A percentile compares a stretch with the other conserved stretches of the same genome.
Conservation (phyloP, 2,797 vertebrate genomes). For the Sebastes hubbsi region DNA sequence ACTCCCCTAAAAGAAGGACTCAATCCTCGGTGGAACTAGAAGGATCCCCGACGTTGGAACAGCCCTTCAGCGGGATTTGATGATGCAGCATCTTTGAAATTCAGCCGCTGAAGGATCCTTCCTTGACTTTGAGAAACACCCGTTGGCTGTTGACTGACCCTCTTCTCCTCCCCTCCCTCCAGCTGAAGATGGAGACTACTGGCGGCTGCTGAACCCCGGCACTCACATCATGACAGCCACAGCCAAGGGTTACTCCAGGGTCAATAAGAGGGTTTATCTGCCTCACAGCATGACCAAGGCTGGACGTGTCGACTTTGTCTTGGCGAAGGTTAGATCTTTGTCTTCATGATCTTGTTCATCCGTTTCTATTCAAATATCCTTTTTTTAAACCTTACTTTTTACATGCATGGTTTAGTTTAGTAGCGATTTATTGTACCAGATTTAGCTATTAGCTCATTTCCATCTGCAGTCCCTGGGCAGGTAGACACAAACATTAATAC, state of each 20-base stretch:
- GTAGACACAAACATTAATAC: background rate
- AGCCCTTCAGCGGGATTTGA: too few relatives aligned
- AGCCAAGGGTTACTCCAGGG: constrained; percentile 88
- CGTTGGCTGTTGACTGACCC: background rate
- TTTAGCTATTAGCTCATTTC: background rate
- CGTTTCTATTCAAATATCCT: background rate
- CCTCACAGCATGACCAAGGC: constrained; percentile 86
- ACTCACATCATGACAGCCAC: constrained; percentile 88
- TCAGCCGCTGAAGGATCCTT: background rate
- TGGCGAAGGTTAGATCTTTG: constrained; percentile 75
- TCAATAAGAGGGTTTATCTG: constrained; percentile 89
- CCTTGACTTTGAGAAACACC: background rate
- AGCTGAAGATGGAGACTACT: constrained; percentile 96
- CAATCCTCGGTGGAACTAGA: rapidly evolving
- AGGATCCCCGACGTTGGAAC: too few relatives aligned
- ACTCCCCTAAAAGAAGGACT: too few relatives aligned
- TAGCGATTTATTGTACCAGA: background rate
- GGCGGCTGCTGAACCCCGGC: constrained; percentile 91
- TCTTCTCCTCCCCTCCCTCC: background rate
- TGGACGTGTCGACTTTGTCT: constrained; percentile 90
- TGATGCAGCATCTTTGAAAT: too few relatives aligned
- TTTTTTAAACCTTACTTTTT: background rate
- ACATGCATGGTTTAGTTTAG: background rate
- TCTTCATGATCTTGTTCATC: background rate
- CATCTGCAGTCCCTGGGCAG: background rate